These are phyloP conservation scores for Atherinomorus stipes DNA, from an alignment of 2,113 vertebrate species.

Conservation along the genomic window DNA sequence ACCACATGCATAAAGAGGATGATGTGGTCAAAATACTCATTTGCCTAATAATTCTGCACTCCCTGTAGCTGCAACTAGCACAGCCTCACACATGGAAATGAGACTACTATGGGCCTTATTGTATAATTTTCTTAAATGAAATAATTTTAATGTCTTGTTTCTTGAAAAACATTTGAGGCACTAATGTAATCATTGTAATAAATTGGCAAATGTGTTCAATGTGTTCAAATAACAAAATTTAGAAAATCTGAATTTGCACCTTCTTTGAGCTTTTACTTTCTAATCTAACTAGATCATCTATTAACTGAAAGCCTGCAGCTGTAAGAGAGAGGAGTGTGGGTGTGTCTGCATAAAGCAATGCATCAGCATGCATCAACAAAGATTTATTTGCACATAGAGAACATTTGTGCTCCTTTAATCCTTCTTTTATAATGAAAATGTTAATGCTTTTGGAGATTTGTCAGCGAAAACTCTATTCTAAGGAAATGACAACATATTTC, in stretches of 20 bases:
- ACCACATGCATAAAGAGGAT: too few relatives aligned
- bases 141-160: too few relatives aligned
- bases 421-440: constrained; percentile 12
- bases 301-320: constrained; percentile 49
- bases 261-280: not conserved
- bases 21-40: too few relatives aligned
- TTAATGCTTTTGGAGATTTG: not conserved
- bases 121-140: too few relatives aligned
- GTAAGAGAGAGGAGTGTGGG: constrained; percentile 21
- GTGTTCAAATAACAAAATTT: too few relatives aligned
- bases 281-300: constrained; percentile 25
- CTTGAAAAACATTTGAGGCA: too few relatives aligned
- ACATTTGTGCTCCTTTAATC: constrained; percentile 20
- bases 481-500: not conserved
- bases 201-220: too few relatives aligned
- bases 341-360: not conserved
- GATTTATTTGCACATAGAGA: not conserved
- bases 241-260: constrained; percentile 5
- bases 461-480: not conserved
- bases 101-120: too few relatives aligned
- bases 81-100: too few relatives aligned
- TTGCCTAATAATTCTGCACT: too few relatives aligned
- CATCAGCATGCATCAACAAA: not conserved
- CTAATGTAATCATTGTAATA: too few relatives aligned
- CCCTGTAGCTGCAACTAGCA: too few relatives aligned